phyloP scores from a whole-genome alignment of 2,113 vertebrate genomes.

The Zootoca vivipara region DNA sequence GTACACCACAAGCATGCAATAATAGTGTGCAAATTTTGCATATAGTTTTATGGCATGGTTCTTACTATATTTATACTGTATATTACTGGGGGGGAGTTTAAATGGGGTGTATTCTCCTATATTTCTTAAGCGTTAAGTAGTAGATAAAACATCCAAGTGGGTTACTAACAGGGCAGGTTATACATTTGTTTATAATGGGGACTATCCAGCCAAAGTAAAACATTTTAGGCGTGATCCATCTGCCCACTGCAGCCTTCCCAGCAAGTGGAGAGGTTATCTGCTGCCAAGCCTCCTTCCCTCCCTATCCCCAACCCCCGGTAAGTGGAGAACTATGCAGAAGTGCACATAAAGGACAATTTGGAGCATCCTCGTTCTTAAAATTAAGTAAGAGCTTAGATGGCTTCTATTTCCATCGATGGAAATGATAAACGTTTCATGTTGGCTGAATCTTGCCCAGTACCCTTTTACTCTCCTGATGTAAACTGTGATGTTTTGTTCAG shows the following conservation, averaged over 20 bases:
- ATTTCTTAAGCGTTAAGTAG: slow-evolving; percentile 65
- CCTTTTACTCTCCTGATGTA: slow-evolving; percentile 64
- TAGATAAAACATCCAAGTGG: slow-evolving; percentile 56
- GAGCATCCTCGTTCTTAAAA: background rate
- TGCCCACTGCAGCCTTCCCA: background rate
- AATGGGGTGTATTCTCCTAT: slow-evolving; percentile 48
- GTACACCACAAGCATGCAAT: slow-evolving; percentile 90
- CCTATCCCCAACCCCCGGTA: too few species aligned
- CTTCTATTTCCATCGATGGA: background rate
- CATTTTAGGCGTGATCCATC: background rate
- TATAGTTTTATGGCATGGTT: slow-evolving; percentile 90
- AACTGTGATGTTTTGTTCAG: slow-evolving; percentile 78
- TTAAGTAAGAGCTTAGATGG: background rate
- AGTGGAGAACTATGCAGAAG: background rate
- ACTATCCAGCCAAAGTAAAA: background rate
- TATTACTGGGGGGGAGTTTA: slow-evolving; percentile 76
- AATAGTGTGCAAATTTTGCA: slow-evolving; percentile 80
- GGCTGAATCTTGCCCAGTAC: background rate
- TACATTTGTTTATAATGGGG: slow-evolving; percentile 18
- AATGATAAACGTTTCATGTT: background rate
- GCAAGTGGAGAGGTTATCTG: background rate
- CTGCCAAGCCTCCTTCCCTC: background rate
- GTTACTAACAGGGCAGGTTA: slow-evolving; percentile 66
- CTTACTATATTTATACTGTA: slow-evolving; percentile 84
- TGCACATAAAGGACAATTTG: background rate